Base-by-base conservation (phyloP, 92 coral and sea anemone species). In the Montipora capitata region DNA sequence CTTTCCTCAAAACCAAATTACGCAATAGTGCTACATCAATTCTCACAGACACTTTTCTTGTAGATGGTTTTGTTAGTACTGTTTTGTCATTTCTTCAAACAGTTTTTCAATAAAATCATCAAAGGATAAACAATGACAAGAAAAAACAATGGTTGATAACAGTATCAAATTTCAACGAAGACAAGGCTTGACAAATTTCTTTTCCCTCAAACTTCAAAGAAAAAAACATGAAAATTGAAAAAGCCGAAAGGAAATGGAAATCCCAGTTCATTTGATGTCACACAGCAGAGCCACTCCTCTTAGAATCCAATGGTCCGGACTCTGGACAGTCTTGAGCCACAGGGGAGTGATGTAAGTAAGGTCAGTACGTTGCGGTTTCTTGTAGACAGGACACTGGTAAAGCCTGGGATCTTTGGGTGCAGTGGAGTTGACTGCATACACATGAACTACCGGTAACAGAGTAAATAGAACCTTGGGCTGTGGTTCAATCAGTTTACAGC, bases 301-400 rank as follows among this genome's bases (percentile, higher is more conserved):
- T 88, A 95, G 92, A 81, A 89, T 95, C 98, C 98, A 95, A 73
- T 95, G 98, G 65, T 95, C 98, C 17, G 98, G 98, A 66, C 90
- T 95, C 82, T 91, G 96, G 12, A 92, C 91, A 3, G 98, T 95
- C 82, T 95, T 95, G 80, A 95, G 98, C 98, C 98, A 95, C 88
- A 95, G 91, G 11, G 98, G 98, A 61, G 98, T 95, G 91, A 95
- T 95, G 96, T 95, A 95, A 66, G 98, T 95, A 84, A 95, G 78
- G 57, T 95, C 98, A n/a, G 98, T 95, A 18, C 98, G 89, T 89
- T 91, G 96, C 12, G 98, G 98, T 48, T 95, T 95, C 93, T 95
- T 95, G 89, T 95, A 95, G 40, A 95, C 98, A 62, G 98, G 98
- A 43, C 98, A 95, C 90, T 95, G 98, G 84, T 95, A 95, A 12